These are phyloP conservation scores for Bembecia ichneumoniformis DNA, from an alignment of 2,888 invertebrate species.

Conservation along the genomic window DNA sequence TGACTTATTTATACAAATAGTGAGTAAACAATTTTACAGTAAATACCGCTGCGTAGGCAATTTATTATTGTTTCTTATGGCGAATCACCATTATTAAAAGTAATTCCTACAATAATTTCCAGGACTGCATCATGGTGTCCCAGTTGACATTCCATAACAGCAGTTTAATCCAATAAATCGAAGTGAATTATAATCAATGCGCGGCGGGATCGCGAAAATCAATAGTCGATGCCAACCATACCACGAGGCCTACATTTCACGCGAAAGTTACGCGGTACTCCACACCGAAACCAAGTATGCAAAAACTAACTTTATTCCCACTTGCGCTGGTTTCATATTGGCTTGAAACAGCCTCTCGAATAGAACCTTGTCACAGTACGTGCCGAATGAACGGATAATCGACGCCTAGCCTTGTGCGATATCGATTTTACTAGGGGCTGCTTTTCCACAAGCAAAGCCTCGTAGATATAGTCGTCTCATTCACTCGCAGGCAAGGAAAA, in stretches of 20 bases:
- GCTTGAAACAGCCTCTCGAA: slow-evolving; percentile 2
- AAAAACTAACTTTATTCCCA: slow-evolving; percentile 8
- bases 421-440: slow-evolving; percentile 66
- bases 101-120: no score
- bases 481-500: slow-evolving; percentile 15
- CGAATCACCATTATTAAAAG: no score
- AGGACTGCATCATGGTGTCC: no score
- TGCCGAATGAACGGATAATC: slow-evolving; percentile 52
- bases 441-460: slow-evolving; percentile 32
- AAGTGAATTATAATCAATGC: slow-evolving; percentile 6
- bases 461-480: slow-evolving; percentile 22
- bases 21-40: no score
- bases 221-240: slow-evolving; percentile 11
- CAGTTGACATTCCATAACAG: no score
- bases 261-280: neutral
- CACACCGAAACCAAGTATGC: no score
- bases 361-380: slow-evolving; percentile 14
- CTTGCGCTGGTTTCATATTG: slow-evolving; percentile 11
- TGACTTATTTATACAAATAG: no score
- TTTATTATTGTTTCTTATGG: no score
- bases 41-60: no score
- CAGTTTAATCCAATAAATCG: slow-evolving; percentile 9
- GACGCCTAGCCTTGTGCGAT: slow-evolving; percentile 73
- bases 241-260: neutral
- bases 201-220: slow-evolving; percentile 10